Base-by-base conservation (phyloP, 2,797 vertebrate genomes). In the Myotis pilosus region DNA sequence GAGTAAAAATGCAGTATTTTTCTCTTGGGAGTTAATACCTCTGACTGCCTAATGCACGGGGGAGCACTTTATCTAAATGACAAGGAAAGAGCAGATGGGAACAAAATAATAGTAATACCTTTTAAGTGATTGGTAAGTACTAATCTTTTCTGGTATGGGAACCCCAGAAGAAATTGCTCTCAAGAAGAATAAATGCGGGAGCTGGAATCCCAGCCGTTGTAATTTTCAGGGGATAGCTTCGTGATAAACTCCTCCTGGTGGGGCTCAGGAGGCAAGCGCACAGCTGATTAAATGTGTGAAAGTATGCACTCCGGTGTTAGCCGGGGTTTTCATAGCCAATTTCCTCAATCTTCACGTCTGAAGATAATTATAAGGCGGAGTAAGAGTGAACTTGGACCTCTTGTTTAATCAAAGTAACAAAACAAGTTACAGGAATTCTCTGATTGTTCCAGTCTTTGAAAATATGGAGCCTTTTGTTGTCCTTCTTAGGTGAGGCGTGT, bases 381-480 rank as follows among this genome's bases (percentile, higher is more conserved):
- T 49, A 93, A 84, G 16, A 87, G 87, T 91, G 87, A 87, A 60
- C 84, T 79, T 89, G 57, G 30, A 57, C 76, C 53, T 95, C 57
- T 81, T 87, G n/a, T 87, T 78, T 81, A 94, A 87, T 95, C 71
- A 83, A 80, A 95, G 47, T 51, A 94, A 74, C 15, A 93, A 95
- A 95, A 94, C 68, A 95, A 90, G 69, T 79, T 68, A 71, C 92
- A 87, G 69, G 53, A 89, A 84, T 66, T 62, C 33, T 92, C 33
- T 87, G 71, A 66, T 87, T 55, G 47, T 80, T 41, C 87, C 60
- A 41, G 16, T 53, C 23, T 87, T 95, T 85, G 75, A 87, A 92
- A 49, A 47, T 84, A 5, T 57, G 6, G 25, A 44, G 71, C 16
- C 78, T 22, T 76, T 87, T 89, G 57, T 93, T 55, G 15, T 75